These are phyloP conservation scores for Alcis repandata DNA, from an alignment of 2,888 invertebrate genomes.

Conservation along the genomic window DNA sequence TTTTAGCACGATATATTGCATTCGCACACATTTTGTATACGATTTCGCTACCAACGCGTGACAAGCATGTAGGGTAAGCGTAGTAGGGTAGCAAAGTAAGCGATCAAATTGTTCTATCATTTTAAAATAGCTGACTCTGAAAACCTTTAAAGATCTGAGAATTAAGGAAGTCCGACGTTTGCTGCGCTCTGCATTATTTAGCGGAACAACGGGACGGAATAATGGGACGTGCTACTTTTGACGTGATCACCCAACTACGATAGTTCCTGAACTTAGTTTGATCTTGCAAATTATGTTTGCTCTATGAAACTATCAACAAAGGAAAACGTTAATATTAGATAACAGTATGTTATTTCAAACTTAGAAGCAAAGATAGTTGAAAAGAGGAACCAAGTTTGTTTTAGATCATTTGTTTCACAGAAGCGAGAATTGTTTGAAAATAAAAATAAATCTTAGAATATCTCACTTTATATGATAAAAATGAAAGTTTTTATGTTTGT, in stretches of 20 bases:
- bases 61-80: no score
- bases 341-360: background rate
- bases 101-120: background rate
- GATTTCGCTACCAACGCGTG: no score
- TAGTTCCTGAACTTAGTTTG: constrained; percentile 14
- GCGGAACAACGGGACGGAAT: constrained; percentile 34
- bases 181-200: constrained; percentile 50
- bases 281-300: constrained; percentile 8
- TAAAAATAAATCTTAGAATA: no score
- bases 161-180: constrained; percentile 46
- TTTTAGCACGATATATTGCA: no score
- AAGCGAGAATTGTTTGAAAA: no score
- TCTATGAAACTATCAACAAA: background rate
- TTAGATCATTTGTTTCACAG: no score
- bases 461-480: no score
- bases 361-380: background rate
- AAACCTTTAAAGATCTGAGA: constrained; percentile 6
- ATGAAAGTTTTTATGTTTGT: no score
- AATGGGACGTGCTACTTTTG: constrained; percentile 16
- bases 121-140: background rate
- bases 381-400: no score
- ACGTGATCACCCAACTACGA: constrained; percentile 16
- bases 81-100: no score
- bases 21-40: no score
- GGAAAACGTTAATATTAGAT: background rate